phyloP scores from a whole-genome alignment of 2,888 invertebrate genomes.

The Synanthedon myopaeformis region DNA sequence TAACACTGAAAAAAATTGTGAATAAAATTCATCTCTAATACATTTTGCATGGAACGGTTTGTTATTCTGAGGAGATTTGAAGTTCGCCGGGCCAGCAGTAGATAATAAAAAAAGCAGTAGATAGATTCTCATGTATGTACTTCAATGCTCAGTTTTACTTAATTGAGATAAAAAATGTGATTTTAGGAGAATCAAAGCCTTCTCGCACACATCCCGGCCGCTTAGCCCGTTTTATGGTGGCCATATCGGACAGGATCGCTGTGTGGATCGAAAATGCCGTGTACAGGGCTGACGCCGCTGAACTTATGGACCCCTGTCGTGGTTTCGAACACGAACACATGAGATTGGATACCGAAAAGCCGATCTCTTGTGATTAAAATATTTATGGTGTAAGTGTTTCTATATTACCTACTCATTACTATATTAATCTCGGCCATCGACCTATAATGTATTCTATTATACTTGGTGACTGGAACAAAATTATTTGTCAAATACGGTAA shows the following conservation, averaged over 20 bases:
- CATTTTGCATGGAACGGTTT: too few species aligned
- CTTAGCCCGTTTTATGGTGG: constrained; percentile 64
- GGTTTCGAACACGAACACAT: constrained; percentile 38
- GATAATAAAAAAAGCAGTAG: too few species aligned
- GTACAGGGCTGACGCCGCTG: constrained; percentile 50
- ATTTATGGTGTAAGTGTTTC: not conserved
- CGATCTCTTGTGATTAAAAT: constrained; percentile 21
- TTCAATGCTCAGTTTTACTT: too few species aligned
- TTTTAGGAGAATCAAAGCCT: constrained; percentile 49
- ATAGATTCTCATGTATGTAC: too few species aligned
- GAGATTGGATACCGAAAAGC: constrained; percentile 44
- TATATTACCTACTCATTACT: not conserved
- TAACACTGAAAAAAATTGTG: too few species aligned
- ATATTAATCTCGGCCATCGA: too few species aligned
- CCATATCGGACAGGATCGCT: constrained; percentile 61
- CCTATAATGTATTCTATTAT: too few species aligned
- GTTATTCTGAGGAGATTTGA: too few species aligned
- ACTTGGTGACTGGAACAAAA: too few species aligned
- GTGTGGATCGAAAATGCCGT: constrained; percentile 65
- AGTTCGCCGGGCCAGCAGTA: too few species aligned
- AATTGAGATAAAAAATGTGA: not conserved
- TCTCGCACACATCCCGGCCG: constrained; percentile 53
- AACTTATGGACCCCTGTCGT: constrained; percentile 26
- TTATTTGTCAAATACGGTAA: too few species aligned
- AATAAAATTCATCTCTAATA: too few species aligned